phyloP scores from a whole-genome alignment of 1,140 invertebrate species.

The Drosophila micromelanica region DNA sequence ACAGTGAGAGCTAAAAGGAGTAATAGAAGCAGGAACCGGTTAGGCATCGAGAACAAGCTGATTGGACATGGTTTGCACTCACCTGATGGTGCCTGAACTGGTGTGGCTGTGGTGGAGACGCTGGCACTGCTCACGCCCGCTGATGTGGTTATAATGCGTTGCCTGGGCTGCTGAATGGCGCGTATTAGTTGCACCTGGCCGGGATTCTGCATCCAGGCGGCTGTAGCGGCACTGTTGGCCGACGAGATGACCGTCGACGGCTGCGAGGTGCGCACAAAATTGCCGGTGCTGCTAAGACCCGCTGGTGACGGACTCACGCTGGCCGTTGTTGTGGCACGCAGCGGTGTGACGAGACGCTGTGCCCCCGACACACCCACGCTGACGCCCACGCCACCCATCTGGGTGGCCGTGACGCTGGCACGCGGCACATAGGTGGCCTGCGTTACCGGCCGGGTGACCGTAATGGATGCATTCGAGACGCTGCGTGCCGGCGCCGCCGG shows the following conservation, averaged over 20 bases:
- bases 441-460: slow-evolving; percentile 74
- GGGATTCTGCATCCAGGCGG: slow-evolving; percentile 80
- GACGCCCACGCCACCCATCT: slow-evolving; percentile 63
- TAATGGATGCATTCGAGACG: slow-evolving; percentile 80
- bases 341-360: slow-evolving; percentile 71
- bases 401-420: slow-evolving; percentile 75
- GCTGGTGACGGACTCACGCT: slow-evolving; percentile 60
- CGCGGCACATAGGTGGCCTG: slow-evolving; percentile 78
- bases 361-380: slow-evolving; percentile 44
- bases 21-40: neutral
- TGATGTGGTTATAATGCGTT: slow-evolving; percentile 79
- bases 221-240: slow-evolving; percentile 59
- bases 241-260: slow-evolving; percentile 79
- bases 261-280: slow-evolving; percentile 77
- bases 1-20: slow-evolving; percentile 48
- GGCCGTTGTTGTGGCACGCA: slow-evolving; percentile 68
- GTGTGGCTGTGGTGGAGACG: slow-evolving; percentile 60
- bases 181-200: slow-evolving; percentile 81
- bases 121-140: slow-evolving; percentile 47
- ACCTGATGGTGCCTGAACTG: slow-evolving; percentile 62
- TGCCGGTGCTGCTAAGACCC: slow-evolving; percentile 56
- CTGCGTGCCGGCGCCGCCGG: slow-evolving; percentile 72
- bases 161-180: slow-evolving; percentile 73
- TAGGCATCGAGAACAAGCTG: too few relatives aligned
- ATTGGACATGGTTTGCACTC: neutral